Evolutionary conservation across 53 echinoderm and acorn worm species (phyloP).

Genomic region (Crossaster papposus): DNA sequence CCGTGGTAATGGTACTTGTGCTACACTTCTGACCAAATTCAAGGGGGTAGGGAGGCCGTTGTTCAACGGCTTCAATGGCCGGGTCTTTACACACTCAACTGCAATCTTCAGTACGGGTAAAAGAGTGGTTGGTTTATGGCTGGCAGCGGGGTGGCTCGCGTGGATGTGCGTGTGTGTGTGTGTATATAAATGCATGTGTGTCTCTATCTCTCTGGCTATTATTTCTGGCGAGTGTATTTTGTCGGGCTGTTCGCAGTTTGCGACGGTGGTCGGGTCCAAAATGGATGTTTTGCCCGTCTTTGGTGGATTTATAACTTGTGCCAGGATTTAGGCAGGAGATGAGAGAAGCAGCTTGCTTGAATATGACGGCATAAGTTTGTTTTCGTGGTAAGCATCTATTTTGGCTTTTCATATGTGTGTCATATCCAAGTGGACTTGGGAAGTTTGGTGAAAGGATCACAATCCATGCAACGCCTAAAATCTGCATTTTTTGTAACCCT

Average conservation of each 20-base stretch:
- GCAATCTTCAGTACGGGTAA: conserved; percentile 33
- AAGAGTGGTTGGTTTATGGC: conserved; percentile 39
- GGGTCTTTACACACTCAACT: conserved; percentile 60
- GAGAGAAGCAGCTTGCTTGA: not conserved
- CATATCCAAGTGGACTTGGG: not conserved
- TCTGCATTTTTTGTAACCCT: not conserved
- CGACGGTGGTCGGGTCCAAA: conserved; percentile 38
- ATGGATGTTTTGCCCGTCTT: conserved; percentile 21
- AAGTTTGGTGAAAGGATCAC: not conserved
- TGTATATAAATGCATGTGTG: conserved; percentile 26
- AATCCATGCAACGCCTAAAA: not conserved
- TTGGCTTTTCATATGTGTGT: not conserved
- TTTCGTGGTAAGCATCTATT: conserved; percentile 28
- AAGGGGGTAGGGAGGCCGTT: conserved; percentile 54
- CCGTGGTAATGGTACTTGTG: conserved; percentile 53
- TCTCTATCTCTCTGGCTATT: not conserved
- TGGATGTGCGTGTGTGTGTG: too few species aligned
- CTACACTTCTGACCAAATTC: conserved; percentile 59
- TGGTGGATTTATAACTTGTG: conserved; percentile 8
- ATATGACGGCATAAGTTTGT: not conserved
- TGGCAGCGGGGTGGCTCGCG: conserved; percentile 39
- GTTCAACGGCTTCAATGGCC: conserved; percentile 32
- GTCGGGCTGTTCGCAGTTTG: conserved; percentile 44
- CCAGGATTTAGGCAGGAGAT: not conserved
- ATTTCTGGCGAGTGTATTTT: conserved; percentile 42